Conservation (phyloP, 37 sponge, comb jelly and placozoan genomes). For the Halichondria panicea region DNA sequence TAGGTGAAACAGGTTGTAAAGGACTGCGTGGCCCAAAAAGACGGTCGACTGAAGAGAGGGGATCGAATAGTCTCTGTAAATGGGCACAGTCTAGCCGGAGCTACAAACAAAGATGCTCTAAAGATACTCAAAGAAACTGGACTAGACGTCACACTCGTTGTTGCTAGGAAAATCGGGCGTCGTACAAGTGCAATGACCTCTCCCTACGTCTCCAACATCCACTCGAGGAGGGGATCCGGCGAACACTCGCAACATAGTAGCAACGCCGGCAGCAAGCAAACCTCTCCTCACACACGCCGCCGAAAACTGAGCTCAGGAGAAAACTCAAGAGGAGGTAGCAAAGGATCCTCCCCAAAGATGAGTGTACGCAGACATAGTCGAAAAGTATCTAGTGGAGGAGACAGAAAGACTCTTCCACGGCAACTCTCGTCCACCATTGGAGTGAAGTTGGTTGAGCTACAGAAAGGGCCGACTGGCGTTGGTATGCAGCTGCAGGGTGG, state of each 20-base stretch:
- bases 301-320: conserved; percentile 6
- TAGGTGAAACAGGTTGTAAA: conserved; percentile 66
- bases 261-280: neutral
- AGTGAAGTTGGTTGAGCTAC: conserved; percentile 63
- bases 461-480: conserved; percentile 77
- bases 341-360: neutral
- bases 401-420: conserved; percentile 9
- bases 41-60: conserved; percentile 53
- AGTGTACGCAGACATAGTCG: neutral
- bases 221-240: conserved; percentile 24
- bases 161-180: conserved; percentile 42
- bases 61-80: conserved; percentile 74
- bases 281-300: neutral
- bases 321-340: conserved; percentile 6
- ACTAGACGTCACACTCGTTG: conserved; percentile 39
- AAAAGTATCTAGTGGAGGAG: neutral
- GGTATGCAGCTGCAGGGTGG: conserved; percentile 78
- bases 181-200: conserved; percentile 7
- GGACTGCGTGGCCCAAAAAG: conserved; percentile 40
- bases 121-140: conserved; percentile 54
- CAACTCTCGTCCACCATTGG: conserved; percentile 7
- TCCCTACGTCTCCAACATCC: conserved; percentile 11
- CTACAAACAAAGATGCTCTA: conserved; percentile 43
- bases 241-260: conserved; percentile 1
- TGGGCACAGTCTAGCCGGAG: conserved; percentile 32